Percentiles rank a stretch among this genome's conserved stretches.
Conservation (phyloP, 2,888 invertebrate genomes). For the Argyresthia goedartella region DNA sequence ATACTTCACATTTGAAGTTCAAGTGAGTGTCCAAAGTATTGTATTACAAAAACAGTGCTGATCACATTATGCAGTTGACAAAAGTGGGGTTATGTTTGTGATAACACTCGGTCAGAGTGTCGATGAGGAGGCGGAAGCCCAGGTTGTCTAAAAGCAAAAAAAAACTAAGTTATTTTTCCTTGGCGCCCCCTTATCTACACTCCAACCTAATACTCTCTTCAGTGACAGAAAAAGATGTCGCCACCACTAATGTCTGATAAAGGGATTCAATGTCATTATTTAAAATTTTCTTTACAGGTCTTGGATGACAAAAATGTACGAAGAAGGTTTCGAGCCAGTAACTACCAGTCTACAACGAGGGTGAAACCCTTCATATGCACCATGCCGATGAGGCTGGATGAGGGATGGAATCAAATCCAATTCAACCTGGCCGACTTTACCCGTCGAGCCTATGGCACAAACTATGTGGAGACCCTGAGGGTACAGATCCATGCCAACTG, state of each 20-base stretch:
- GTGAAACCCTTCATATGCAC: constrained; percentile 98
- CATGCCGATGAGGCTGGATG: constrained; percentile 95
- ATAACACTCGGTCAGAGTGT: too few species aligned
- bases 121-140: too few species aligned
- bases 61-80: not conserved
- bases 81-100: constrained; percentile 10
- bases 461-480: constrained; percentile 91
- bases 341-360: constrained; percentile 94
- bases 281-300: constrained; percentile 81
- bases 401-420: constrained; percentile 96
- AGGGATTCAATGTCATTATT: too few species aligned
- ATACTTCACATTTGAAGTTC: constrained; percentile 96
- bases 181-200: too few species aligned
- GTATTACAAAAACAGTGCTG: too few species aligned
- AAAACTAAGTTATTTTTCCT: too few species aligned
- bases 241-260: too few species aligned
- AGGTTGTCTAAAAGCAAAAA: too few species aligned
- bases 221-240: too few species aligned
- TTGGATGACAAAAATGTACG: constrained; percentile 95
- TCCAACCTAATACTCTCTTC: too few species aligned
- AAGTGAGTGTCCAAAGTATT: constrained; percentile 70
- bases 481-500: constrained; percentile 98
- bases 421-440: constrained; percentile 97
- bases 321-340: constrained; percentile 89
- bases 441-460: constrained; percentile 94